Conservation (phyloP, 2,888 invertebrate genomes). For the Nesidiocoris tenuis region DNA sequence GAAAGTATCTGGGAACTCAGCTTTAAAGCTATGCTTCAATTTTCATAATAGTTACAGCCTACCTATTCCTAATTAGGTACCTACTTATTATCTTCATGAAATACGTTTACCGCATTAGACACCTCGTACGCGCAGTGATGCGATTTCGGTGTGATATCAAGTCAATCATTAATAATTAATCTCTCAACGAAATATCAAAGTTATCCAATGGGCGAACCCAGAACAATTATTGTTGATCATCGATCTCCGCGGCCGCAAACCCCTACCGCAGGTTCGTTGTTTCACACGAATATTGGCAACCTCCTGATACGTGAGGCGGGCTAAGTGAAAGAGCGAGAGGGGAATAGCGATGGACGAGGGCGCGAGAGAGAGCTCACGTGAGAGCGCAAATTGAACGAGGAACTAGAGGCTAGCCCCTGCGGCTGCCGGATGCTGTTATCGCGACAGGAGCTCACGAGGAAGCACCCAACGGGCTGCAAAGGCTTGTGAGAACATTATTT, state of each 20-base stretch:
- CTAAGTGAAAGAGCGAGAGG: no score
- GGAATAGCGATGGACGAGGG: no score
- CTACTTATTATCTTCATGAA: no score
- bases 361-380: no score
- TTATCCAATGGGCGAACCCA: neutral
- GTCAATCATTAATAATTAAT: no score
- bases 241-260: neutral
- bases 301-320: neutral
- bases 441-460: neutral
- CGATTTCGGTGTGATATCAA: no score
- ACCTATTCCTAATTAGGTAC: no score
- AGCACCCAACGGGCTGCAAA: neutral
- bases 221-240: neutral
- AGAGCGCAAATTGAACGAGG: neutral
- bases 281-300: neutral
- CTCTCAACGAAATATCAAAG: neutral
- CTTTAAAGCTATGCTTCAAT: no score
- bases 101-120: no score
- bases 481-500: neutral
- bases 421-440: neutral
- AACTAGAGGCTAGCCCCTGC: neutral
- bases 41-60: no score
- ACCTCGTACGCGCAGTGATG: no score
- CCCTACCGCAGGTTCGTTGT: neutral
- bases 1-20: no score